Conservation (phyloP, 2,888 invertebrate genomes). For the Zaprionus obscuricornis region DNA sequence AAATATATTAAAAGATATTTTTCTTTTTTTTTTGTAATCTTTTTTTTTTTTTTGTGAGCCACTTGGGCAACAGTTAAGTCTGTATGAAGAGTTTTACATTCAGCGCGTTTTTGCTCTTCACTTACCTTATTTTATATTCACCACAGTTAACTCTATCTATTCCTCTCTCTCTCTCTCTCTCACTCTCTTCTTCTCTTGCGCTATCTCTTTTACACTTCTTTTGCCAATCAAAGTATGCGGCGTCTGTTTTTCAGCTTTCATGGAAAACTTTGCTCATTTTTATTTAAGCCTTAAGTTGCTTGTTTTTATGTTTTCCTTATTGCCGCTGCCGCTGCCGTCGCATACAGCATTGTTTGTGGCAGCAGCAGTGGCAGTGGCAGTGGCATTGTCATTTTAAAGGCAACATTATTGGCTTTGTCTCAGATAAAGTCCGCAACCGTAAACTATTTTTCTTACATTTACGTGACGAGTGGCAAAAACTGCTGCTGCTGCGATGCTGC, state of each 20-base stretch:
- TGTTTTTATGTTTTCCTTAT: constrained; percentile 34
- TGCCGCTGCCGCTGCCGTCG: too few relatives aligned
- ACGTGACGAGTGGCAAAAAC: constrained; percentile 64
- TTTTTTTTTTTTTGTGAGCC: constrained; percentile 24
- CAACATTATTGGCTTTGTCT: constrained; percentile 64
- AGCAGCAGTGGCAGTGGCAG: too few relatives aligned
- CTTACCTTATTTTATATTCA: too few relatives aligned
- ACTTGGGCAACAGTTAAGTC: constrained; percentile 48
- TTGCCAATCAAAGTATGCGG: too few relatives aligned
- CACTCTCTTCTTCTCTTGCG: too few relatives aligned
- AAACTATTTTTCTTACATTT: constrained; percentile 75
- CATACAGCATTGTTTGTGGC: too few relatives aligned
- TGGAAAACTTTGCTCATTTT: constrained; percentile 18
- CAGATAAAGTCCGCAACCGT: constrained; percentile 64
- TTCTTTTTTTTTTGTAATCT: too few relatives aligned
- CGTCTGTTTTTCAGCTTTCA: background rate
- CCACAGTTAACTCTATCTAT: too few relatives aligned
- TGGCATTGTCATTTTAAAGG: constrained; percentile 65
- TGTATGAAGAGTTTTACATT: constrained; percentile 13
- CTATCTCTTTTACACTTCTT: too few relatives aligned
- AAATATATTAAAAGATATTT: constrained; percentile 53
- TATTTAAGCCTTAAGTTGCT: constrained; percentile 43
- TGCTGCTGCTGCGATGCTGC: background rate
- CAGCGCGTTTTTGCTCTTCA: too few relatives aligned
- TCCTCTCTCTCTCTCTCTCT: too few relatives aligned